Evolutionary conservation across 37 sponge, comb jelly and placozoan genomes (phyloP).

Genomic region (Petrosia ficiformis): DNA sequence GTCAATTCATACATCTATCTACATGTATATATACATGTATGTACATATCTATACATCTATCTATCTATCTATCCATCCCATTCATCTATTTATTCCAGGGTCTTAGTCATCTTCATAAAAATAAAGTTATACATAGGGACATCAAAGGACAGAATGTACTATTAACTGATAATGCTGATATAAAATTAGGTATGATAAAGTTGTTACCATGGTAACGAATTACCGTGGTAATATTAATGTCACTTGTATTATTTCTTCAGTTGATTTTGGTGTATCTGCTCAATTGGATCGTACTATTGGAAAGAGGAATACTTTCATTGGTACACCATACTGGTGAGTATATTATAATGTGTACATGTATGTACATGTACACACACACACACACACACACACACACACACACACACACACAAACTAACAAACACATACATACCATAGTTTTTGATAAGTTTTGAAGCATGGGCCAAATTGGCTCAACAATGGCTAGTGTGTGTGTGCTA

Average conservation of each 20-base stretch:
- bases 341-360: neutral
- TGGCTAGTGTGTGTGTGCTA: too few species aligned
- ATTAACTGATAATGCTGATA: constrained; percentile 97
- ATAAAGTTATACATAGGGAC: constrained; percentile 96
- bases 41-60: too few species aligned
- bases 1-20: too few species aligned
- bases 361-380: too few species aligned
- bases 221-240: neutral
- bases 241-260: constrained; percentile 24
- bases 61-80: neutral
- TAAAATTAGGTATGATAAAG: constrained; percentile 78
- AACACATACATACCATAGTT: too few species aligned
- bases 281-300: constrained; percentile 96
- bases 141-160: constrained; percentile 98
- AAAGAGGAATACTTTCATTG: constrained; percentile 97
- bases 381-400: too few species aligned
- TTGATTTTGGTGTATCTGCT: constrained; percentile 98
- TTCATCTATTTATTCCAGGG: constrained; percentile 46
- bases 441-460: too few species aligned
- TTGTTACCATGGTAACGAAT: too few species aligned
- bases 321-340: constrained; percentile 90
- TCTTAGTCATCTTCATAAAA: constrained; percentile 89
- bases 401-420: too few species aligned
- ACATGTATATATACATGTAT: too few species aligned
- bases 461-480: too few species aligned